These are phyloP conservation scores for Drosophila nigrodunni DNA, from an alignment of 1,140 invertebrate species.

Conservation along the genomic window DNA sequence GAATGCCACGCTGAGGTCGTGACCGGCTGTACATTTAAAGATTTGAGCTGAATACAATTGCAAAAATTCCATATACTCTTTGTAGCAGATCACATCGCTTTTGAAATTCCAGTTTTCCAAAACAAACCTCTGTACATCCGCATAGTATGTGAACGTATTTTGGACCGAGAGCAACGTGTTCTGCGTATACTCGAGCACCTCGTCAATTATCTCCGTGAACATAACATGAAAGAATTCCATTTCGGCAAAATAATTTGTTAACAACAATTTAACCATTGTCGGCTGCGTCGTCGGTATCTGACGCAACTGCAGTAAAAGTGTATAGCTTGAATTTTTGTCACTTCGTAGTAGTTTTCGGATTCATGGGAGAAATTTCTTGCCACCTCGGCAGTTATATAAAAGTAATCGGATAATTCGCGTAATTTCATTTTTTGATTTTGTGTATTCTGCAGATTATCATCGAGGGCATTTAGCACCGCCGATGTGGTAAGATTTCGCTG, in stretches of 20 bases:
- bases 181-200: constrained; percentile 68
- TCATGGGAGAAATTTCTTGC: constrained; percentile 50
- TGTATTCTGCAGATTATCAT: constrained; percentile 21
- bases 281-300: constrained; percentile 65
- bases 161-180: constrained; percentile 46
- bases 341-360: constrained; percentile 56
- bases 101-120: constrained; percentile 64
- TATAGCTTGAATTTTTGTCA: constrained; percentile 63
- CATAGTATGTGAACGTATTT: constrained; percentile 60
- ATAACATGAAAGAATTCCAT: constrained; percentile 78
- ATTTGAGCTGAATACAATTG: constrained; percentile 62
- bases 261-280: constrained; percentile 48
- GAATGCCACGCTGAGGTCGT: constrained; percentile 50
- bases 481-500: constrained; percentile 76
- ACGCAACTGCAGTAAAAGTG: constrained; percentile 65
- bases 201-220: constrained; percentile 71
- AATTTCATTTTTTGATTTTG: constrained; percentile 41
- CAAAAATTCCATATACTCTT: constrained; percentile 68
- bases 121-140: constrained; percentile 57
- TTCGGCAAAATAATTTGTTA: constrained; percentile 77
- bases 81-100: constrained; percentile 51
- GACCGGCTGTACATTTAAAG: constrained; percentile 61
- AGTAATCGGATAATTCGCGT: constrained; percentile 54
- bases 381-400: constrained; percentile 46
- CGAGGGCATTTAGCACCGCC: constrained; percentile 37